Evolutionary conservation across 92 coral and sea anemone genomes (phyloP), one percentile per base, ranked within the genome.

Genomic region (Parazoanthus darwini): DNA sequence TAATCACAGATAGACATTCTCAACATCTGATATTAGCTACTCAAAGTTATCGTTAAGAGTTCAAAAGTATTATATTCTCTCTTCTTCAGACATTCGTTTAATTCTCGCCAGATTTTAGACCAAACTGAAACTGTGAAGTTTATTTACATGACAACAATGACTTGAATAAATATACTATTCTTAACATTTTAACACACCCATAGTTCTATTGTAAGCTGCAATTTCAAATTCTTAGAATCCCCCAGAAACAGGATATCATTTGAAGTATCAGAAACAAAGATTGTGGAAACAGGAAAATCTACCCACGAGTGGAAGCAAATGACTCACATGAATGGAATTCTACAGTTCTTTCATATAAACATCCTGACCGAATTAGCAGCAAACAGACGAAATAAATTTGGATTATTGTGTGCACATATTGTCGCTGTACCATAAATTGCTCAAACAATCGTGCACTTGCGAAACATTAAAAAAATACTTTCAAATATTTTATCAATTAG

Each of bases 61-160:
- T 54, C 20, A 54, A 11, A 0, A 13, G 59, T 54, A 11, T 54
- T 54, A 54, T 54, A 54, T 54, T 54, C 59, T 54, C 18, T 54
- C 59, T 54, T 54, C 59, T 13, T 54, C 59, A 54, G 59, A 54
- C 26, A 63, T 63, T 20, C 6, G 25, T 23, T 63, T 63, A 63
- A 63, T 63, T 54, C 8, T 18, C 5, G 26, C 70, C 70, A 63
- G 26, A 63, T 23, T 54, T 54, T 3, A 22, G 70, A 54, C n/a
- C 33, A 20, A 58, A 29, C 33, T 29, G 0, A 29, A 29, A 80
- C 71, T 56, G 23, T 56, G 85, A n/a, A 3, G 22, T 56, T 58
- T 80, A 80, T 80, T 80, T 54, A 58, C 73, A 80, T 54, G 70
- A 80, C 71, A 80, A 80, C 44, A 80, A 80, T 23, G 72, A 18